Percentiles rank a stretch among this genome's conserved stretches.
Conservation (phyloP, 2,797 vertebrate species). For the Pygocentrus nattereri region DNA sequence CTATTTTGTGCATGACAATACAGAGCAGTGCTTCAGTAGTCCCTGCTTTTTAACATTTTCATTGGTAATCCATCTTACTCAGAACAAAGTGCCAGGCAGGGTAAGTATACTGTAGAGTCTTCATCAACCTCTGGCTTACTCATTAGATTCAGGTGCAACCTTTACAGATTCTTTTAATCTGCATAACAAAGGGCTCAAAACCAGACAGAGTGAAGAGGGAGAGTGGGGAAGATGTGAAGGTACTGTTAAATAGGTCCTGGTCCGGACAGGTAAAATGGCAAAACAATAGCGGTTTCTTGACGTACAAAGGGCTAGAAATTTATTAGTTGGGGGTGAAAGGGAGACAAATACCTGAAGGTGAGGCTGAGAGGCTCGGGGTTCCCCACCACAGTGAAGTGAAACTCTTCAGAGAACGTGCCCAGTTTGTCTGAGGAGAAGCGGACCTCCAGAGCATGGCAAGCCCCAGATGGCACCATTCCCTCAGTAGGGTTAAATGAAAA, state of each 20-base stretch:
- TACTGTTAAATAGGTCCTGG: constrained; percentile 20
- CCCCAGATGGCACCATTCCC: constrained; percentile 77
- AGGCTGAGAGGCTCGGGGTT: constrained; percentile 74
- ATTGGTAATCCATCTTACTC: constrained; percentile 56
- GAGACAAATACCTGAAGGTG: constrained; percentile 70
- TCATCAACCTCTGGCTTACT: constrained; percentile 29
- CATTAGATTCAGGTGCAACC: constrained; percentile 39
- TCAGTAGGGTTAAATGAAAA: constrained; percentile 83
- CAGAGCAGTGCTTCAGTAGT: constrained; percentile 35
- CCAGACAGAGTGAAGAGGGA: constrained; percentile 19
- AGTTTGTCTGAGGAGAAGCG: constrained; percentile 78
- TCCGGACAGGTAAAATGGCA: background rate
- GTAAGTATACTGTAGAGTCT: constrained; percentile 32
- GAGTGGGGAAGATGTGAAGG: constrained; percentile 10
- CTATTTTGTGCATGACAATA: constrained; percentile 48
- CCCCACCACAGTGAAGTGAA: constrained; percentile 79
- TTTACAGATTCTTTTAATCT: constrained; percentile 38
- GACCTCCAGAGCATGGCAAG: constrained; percentile 77
- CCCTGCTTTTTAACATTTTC: constrained; percentile 55
- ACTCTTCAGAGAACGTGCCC: constrained; percentile 82
- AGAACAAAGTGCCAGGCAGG: constrained; percentile 40
- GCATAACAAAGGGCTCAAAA: constrained; percentile 30
- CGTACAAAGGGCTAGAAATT: background rate
- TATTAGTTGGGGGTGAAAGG: constrained; percentile 27
- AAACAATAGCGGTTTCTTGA: background rate